Conservation (phyloP, 2,888 invertebrate species). For the Netelia fuscicornis region DNA sequence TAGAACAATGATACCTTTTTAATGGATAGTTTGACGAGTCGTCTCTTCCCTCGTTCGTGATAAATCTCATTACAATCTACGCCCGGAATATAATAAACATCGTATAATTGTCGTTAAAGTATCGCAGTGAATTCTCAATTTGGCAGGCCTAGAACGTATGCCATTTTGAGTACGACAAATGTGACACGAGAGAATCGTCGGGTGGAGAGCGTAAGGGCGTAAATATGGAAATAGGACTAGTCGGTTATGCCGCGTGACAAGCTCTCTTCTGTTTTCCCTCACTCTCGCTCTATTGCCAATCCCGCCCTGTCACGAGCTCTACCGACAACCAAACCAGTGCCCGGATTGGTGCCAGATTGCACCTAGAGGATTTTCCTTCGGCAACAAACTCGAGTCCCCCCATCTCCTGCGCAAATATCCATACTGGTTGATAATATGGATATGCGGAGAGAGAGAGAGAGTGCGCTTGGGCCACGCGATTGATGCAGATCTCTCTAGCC, state of each 20-base stretch:
- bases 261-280: conserved; percentile 33
- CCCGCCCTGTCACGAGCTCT: conserved; percentile 24
- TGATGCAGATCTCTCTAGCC: conserved; percentile 52
- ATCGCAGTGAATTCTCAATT: background rate
- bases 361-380: background rate
- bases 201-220: conserved; percentile 1
- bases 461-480: conserved; percentile 31
- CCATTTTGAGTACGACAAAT: conserved; percentile 20
- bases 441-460: conserved; percentile 3
- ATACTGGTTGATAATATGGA: conserved; percentile 22
- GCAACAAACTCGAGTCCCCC: conserved; percentile 25
- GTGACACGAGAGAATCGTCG: conserved; percentile 36
- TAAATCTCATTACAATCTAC: too few species aligned
- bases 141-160: conserved; percentile 1
- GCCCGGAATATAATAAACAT: too few species aligned
- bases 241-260: conserved; percentile 51
- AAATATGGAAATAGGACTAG: conserved; percentile 60
- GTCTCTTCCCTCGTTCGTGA: too few species aligned
- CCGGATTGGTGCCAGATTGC: background rate
- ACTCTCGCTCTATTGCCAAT: conserved; percentile 44
- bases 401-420: conserved; percentile 28
- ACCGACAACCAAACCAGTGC: conserved; percentile 18
- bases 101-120: too few species aligned
- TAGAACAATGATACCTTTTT: too few species aligned
- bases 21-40: too few species aligned